Conservation (phyloP, 2,888 invertebrate genomes). For the Lasius platythorax region DNA sequence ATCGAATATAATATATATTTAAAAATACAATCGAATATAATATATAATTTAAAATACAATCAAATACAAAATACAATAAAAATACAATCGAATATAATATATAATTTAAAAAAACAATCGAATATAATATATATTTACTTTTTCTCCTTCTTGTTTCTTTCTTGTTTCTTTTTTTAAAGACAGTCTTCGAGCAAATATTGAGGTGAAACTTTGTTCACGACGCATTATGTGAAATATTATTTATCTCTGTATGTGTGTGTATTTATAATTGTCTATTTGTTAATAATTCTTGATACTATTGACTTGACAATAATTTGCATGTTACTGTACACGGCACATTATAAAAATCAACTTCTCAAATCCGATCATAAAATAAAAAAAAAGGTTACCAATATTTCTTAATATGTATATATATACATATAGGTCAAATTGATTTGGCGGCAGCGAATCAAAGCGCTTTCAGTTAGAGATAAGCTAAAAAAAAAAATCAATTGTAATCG, state of each 20-base stretch:
- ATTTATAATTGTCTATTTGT: neutral
- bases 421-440: constrained; percentile 4
- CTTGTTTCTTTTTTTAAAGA: neutral
- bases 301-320: neutral
- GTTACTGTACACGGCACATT: neutral
- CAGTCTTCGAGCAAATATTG: neutral
- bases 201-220: neutral
- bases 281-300: neutral
- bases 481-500: constrained; percentile 50
- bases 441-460: constrained; percentile 11
- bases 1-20: neutral
- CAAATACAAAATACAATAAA: too few relatives aligned
- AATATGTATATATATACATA: neutral
- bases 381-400: neutral
- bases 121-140: neutral
- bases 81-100: too few relatives aligned
- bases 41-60: too few relatives aligned
- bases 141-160: neutral
- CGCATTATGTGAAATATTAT: neutral
- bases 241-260: neutral
- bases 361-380: neutral
- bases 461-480: constrained; percentile 22
- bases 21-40: neutral
- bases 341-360: neutral
- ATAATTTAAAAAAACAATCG: too few relatives aligned